phyloP scores from a whole-genome alignment of 1,140 invertebrate genomes.

The Tetragnatha versicolor region DNA sequence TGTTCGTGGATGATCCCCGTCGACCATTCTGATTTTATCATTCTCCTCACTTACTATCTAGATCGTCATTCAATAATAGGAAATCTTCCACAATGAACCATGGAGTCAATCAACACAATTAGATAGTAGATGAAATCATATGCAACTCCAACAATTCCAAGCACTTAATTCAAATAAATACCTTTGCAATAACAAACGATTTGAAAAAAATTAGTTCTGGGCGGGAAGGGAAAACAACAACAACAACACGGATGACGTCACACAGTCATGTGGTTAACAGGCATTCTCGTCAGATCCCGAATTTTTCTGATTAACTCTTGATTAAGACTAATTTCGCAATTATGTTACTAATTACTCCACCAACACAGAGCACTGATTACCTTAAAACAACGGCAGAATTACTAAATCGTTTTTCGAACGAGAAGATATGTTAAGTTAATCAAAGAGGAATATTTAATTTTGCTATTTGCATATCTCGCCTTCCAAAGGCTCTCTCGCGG shows the following conservation, averaged over 20 bases:
- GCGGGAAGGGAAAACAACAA: not conserved
- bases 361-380: conserved; percentile 23
- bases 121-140: no score
- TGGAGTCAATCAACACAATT: no score
- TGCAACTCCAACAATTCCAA: no score
- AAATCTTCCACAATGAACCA: no score
- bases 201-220: no score
- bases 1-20: no score
- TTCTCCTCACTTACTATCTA: no score
- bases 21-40: no score
- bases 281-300: conserved; percentile 2
- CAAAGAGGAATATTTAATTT: conserved; percentile 51
- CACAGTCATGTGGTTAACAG: not conserved
- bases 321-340: conserved; percentile 52
- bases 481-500: conserved; percentile 6
- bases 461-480: conserved; percentile 45
- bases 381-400: conserved; percentile 48
- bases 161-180: no score
- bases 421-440: conserved; percentile 35
- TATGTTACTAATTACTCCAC: conserved; percentile 47
- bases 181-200: no score
- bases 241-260: conserved; percentile 13
- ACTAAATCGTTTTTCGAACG: conserved; percentile 50
- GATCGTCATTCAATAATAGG: no score
- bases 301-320: conserved; percentile 44